phyloP scores from a whole-genome alignment of 2,113 vertebrate genomes.

The Smithornis capensis region DNA sequence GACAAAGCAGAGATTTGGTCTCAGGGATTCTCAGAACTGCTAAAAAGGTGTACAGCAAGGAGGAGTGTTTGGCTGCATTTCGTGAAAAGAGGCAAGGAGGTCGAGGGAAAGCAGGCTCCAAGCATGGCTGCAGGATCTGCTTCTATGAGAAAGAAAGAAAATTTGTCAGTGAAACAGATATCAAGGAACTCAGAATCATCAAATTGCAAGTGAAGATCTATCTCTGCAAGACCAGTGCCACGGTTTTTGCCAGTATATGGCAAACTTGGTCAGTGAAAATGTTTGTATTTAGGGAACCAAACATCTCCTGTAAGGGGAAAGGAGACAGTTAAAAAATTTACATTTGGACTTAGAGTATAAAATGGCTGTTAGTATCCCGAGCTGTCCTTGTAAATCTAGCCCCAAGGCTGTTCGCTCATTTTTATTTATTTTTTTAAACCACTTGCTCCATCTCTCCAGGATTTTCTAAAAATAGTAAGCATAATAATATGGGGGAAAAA shows the following conservation, averaged over 20 bases:
- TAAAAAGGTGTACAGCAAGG: neutral
- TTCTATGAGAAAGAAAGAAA: neutral
- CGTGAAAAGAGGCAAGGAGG: neutral
- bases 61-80: neutral
- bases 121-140: neutral
- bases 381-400: neutral
- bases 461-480: neutral
- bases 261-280: neutral
- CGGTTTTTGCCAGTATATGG: neutral
- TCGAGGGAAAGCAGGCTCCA: neutral
- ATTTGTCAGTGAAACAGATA: neutral
- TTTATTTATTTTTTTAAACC: neutral
- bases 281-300: neutral
- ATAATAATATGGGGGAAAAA: neutral
- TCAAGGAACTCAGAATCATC: neutral
- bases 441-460: neutral
- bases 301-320: neutral
- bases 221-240: neutral
- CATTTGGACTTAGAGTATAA: neutral
- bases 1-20: neutral
- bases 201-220: neutral
- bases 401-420: neutral
- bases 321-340: neutral
- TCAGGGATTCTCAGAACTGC: neutral
- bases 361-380: neutral